phyloP scores from a whole-genome alignment of 2,888 invertebrate species.

The Cerastoderma edule region DNA sequence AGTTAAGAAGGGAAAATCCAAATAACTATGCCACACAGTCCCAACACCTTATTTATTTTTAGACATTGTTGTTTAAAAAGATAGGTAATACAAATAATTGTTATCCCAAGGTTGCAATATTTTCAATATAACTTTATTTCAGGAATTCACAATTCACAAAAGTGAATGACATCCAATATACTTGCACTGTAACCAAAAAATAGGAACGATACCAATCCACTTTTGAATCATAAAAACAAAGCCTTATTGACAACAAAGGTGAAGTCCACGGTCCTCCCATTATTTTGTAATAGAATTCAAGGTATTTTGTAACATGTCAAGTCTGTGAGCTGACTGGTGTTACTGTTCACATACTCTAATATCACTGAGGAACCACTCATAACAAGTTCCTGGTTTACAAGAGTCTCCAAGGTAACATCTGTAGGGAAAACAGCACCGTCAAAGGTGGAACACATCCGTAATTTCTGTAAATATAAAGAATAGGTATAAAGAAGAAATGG shows the following conservation, averaged over 20 bases:
- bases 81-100: too few relatives aligned
- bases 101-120: too few relatives aligned
- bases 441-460: constrained; percentile 61
- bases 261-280: not conserved
- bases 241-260: not conserved
- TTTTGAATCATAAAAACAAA: not conserved
- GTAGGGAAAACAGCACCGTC: constrained; percentile 56
- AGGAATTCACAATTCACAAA: not conserved
- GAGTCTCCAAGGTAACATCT: constrained; percentile 55
- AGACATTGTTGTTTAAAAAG: too few relatives aligned
- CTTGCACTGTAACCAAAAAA: not conserved
- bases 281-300: not conserved
- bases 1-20: too few relatives aligned
- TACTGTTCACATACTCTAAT: constrained; percentile 65
- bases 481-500: not conserved
- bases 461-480: constrained; percentile 61
- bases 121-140: not conserved
- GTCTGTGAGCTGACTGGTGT: constrained; percentile 27
- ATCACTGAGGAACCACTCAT: constrained; percentile 67
- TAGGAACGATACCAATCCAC: not conserved
- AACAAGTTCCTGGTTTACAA: constrained; percentile 57
- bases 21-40: too few relatives aligned
- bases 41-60: too few relatives aligned
- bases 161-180: not conserved
- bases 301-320: constrained; percentile 22